Conservation (phyloP, 2,797 vertebrate species). For the Schizopygopsis malacanthus region DNA sequence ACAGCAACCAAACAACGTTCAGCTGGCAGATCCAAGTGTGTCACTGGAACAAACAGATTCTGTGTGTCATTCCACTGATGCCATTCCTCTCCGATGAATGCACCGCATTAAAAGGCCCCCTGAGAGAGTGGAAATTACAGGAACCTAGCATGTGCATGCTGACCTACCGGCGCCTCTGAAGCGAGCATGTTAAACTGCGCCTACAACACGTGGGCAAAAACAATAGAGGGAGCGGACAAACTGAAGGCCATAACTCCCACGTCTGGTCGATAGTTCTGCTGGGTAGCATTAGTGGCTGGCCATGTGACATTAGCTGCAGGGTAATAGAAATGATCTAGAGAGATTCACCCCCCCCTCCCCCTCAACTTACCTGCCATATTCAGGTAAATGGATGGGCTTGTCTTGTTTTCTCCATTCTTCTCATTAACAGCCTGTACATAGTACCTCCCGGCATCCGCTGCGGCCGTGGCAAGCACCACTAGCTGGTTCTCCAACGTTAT, state of each 20-base stretch:
- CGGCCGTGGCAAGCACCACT: slow-evolving; percentile 77
- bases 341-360: slow-evolving; percentile 10
- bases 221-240: slow-evolving; percentile 34
- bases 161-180: neutral
- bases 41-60: slow-evolving; percentile 38
- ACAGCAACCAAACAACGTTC: slow-evolving; percentile 34
- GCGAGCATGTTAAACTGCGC: slow-evolving; percentile 17
- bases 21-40: slow-evolving; percentile 31
- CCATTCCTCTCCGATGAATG: slow-evolving; percentile 26
- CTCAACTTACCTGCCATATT: slow-evolving; percentile 77
- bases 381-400: slow-evolving; percentile 78
- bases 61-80: slow-evolving; percentile 29
- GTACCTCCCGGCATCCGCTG: slow-evolving; percentile 76
- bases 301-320: slow-evolving; percentile 44
- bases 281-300: slow-evolving; percentile 38
- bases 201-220: slow-evolving; percentile 42
- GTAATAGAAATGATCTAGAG: slow-evolving; percentile 49
- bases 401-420: slow-evolving; percentile 85
- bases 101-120: neutral
- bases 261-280: slow-evolving; percentile 51
- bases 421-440: slow-evolving; percentile 85
- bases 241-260: slow-evolving; percentile 36
- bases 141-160: slow-evolving; percentile 6
- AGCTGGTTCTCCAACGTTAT: slow-evolving; percentile 84
- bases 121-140: slow-evolving; percentile 19